A percentile compares a stretch with the other conserved stretches of the same genome.
phyloP scores from a whole-genome alignment of 2,113 vertebrate genomes.

The Crotalus viridis region DNA sequence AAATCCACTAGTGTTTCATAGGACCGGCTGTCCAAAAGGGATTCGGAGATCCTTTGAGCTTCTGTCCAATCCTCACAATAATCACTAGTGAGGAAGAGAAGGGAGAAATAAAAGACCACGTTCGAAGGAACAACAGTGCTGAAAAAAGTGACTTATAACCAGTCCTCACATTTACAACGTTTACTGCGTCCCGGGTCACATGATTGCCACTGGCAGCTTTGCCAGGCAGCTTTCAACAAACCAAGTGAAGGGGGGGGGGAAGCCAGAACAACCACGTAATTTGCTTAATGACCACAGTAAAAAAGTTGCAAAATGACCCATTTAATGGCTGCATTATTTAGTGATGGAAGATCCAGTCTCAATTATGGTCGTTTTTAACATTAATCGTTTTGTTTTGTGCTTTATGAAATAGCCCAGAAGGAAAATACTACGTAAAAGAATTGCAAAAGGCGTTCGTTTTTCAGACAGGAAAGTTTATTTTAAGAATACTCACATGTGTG shows the following conservation, averaged over 20 bases:
- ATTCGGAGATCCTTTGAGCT: conserved; percentile 88
- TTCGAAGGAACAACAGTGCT: not conserved
- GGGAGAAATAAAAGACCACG: conserved; percentile 20
- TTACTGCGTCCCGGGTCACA: not conserved
- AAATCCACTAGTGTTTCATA: conserved; percentile 94
- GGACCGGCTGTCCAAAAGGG: conserved; percentile 87
- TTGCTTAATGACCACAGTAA: not conserved
- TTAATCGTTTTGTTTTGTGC: no score
- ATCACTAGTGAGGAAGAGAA: conserved; percentile 71
- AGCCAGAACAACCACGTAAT: not conserved
- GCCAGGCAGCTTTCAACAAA: not conserved
- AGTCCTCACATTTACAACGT: not conserved
- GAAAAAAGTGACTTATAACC: not conserved
- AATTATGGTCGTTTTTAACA: not conserved
- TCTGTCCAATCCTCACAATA: conserved; percentile 94
- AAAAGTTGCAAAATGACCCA: not conserved
- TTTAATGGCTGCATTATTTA: not conserved
- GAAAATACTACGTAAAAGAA: not conserved
- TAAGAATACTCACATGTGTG: conserved; percentile 79
- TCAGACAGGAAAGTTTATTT: accelerated
- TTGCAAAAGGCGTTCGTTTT: not conserved
- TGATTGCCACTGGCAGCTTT: not conserved
- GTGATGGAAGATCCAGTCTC: not conserved
- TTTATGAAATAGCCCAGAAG: not conserved
- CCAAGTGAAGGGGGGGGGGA: not conserved